These are phyloP conservation scores for Mercenaria mercenaria DNA, from an alignment of 1,140 invertebrate genomes.

Conservation along the genomic window DNA sequence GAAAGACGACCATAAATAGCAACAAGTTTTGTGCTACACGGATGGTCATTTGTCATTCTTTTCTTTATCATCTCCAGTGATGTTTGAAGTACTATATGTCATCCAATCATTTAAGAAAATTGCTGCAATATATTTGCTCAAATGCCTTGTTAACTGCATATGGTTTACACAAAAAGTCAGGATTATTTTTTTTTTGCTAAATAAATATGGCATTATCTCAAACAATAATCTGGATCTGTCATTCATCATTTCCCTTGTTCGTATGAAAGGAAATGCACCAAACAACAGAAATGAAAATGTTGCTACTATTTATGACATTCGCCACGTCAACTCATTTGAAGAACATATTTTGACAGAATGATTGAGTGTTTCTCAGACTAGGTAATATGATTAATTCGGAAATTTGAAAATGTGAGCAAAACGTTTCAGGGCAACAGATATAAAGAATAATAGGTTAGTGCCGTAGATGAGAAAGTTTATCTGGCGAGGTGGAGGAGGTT, in stretches of 20 bases:
- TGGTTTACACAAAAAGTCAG: background rate
- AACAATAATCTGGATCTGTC: constrained; percentile 11
- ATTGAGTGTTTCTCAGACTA: background rate
- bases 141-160: background rate
- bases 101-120: background rate
- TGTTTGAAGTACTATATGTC: constrained; percentile 14
- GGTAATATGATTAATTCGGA: constrained; percentile 35
- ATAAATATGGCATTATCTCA: constrained; percentile 14
- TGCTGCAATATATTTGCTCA: background rate
- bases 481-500: no score
- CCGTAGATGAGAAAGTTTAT: no score
- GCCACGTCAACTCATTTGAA: constrained; percentile 28
- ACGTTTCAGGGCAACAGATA: background rate
- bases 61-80: background rate
- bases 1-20: background rate
- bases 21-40: no score
- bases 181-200: no score
- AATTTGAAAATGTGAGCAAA: constrained; percentile 43
- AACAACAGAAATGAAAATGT: constrained; percentile 36
- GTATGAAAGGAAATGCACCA: constrained; percentile 36
- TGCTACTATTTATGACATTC: background rate
- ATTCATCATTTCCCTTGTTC: constrained; percentile 30
- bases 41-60: constrained; percentile 1
- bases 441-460: no score
- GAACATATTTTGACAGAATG: constrained; percentile 23